Base-by-base conservation (phyloP, 2,888 invertebrate genomes). In the Hemaris fuciformis region DNA sequence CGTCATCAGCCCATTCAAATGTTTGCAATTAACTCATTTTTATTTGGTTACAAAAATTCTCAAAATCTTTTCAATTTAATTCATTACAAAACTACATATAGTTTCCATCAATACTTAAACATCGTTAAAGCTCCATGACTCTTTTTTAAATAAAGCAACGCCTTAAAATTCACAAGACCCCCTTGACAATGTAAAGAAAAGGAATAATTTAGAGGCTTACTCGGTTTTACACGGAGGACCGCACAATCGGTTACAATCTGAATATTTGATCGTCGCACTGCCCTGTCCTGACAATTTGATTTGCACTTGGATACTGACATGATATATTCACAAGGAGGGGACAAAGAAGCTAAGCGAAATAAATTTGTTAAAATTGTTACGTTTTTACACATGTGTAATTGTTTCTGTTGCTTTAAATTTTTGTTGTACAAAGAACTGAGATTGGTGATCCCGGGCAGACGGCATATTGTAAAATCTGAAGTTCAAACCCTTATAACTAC, bases 201-300 rank as follows among this genome's bases (percentile, higher is more conserved):
- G 23, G 58, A 58, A 58, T 62, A 62, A 57, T 62, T 62, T 58
- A 58, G 3, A 41, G 41, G 23, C 42, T 25, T 34, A 5, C n/a
- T 48, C 31, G 13, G 7, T 25, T 7, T 10, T 18, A 45, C 45
- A 6, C 18, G 57, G 57, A 13, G 22, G 38, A 38, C 46, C 57
- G 43, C 27, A 41, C 58, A 18, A 58, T 48, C 42, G 48, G 27
- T 34, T 22, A 15, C 56, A 61, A 43, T 56, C 57, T 63, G 60
- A 63, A 63, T 63, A 60, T 57, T 63, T 63, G 27, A 63, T 57
- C 15, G 46, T 43, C 27, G 20, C 43, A 53, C 60, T 41, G 41
- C 41, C 60, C 59, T 15, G 8, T 59, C 46, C 60, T 41, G 57
- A 41, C 60, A 57, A 57, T 56, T 63, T 63, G 63, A 60, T 63